Conservation (phyloP, 1,140 invertebrate species). For the Manduca sexta region DNA sequence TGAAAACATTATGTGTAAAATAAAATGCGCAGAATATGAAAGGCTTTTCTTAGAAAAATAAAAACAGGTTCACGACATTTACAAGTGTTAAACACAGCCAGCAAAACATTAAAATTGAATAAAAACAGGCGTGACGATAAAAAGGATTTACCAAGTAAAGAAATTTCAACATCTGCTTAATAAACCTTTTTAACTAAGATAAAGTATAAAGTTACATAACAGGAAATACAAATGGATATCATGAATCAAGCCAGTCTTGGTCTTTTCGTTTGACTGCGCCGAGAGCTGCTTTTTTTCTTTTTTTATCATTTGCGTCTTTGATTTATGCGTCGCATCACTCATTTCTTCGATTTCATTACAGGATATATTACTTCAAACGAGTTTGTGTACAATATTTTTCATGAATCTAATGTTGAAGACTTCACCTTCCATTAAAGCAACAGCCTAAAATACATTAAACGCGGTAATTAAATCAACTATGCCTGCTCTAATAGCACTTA, state of each 20-base stretch:
- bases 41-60: too few species aligned
- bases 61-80: too few species aligned
- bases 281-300: conserved; percentile 25
- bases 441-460: too few species aligned
- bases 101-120: too few species aligned
- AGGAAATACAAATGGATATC: conserved; percentile 18
- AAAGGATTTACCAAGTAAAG: background rate
- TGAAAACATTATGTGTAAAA: too few species aligned
- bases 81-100: too few species aligned
- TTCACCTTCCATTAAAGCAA: too few species aligned
- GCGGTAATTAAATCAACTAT: too few species aligned
- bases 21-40: too few species aligned
- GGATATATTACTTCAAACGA: conserved; percentile 2
- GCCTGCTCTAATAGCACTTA: too few species aligned
- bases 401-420: too few species aligned
- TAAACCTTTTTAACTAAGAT: background rate
- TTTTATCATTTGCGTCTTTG: conserved; percentile 24
- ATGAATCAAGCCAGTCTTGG: conserved; percentile 26
- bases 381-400: too few species aligned
- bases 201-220: conserved; percentile 9
- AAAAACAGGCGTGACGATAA: background rate
- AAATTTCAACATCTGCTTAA: background rate
- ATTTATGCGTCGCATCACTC: conserved; percentile 25
- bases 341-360: conserved; percentile 14
- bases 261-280: conserved; percentile 25